phyloP scores from a whole-genome alignment of 2,888 invertebrate genomes.

The Neuroscelio doddi region DNA sequence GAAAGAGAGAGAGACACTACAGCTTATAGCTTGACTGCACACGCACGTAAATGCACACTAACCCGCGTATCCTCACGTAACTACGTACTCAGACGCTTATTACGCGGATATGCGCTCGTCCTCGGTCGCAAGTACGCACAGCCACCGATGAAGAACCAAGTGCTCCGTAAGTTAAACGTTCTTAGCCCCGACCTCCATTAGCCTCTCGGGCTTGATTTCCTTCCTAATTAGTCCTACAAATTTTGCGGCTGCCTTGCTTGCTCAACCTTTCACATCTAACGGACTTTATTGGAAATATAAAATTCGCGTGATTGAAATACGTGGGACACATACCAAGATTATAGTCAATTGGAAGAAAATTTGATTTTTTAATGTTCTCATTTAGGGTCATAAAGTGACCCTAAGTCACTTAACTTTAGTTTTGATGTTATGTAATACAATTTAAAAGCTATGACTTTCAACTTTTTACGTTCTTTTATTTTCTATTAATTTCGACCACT shows the following conservation, averaged over 20 bases:
- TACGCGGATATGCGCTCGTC: slow-evolving; percentile 18
- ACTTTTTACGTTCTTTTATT: too few species aligned
- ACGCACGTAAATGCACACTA: too few species aligned
- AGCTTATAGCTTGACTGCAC: too few species aligned
- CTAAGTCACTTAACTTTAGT: too few species aligned
- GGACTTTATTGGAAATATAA: neutral
- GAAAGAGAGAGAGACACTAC: slow-evolving; percentile 13
- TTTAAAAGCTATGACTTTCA: too few species aligned
- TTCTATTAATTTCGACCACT: too few species aligned
- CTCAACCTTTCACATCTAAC: neutral
- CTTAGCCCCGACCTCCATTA: slow-evolving; percentile 54
- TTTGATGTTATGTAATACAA: too few species aligned
- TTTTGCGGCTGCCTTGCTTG: neutral
- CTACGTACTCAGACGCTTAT: slow-evolving; percentile 21
- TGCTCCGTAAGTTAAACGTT: slow-evolving; percentile 51
- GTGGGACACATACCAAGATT: too few species aligned
- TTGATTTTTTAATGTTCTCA: too few species aligned
- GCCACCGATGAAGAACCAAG: slow-evolving; percentile 28
- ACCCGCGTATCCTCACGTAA: slow-evolving; percentile 7
- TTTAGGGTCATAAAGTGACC: too few species aligned
- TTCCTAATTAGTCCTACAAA: slow-evolving; percentile 51
- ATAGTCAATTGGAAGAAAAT: too few species aligned
- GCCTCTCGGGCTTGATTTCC: slow-evolving; percentile 52
- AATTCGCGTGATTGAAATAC: too few species aligned
- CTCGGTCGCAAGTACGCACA: slow-evolving; percentile 16